phyloP scores from a whole-genome alignment of 2,113 vertebrate species.

The Mellivora capensis region DNA sequence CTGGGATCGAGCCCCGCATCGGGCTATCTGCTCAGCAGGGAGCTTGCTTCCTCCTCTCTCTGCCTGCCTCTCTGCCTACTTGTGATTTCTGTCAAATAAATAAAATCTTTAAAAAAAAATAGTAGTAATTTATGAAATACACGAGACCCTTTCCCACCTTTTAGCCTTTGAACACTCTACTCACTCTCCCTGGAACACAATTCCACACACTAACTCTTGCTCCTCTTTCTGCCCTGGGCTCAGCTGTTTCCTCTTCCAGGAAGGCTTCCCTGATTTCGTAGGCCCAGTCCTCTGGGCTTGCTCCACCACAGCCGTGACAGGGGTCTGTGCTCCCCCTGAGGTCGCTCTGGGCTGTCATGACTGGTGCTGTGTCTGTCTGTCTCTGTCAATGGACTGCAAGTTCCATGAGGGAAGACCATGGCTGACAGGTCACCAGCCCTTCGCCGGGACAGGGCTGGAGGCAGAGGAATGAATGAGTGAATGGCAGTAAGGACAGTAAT shows the following conservation, averaged over 20 bases:
- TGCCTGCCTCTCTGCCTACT: too few species aligned
- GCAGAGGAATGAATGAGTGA: not conserved
- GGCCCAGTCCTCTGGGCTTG: not conserved
- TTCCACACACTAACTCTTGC: not conserved
- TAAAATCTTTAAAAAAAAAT: too few species aligned
- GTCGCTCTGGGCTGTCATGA: not conserved
- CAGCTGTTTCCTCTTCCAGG: not conserved
- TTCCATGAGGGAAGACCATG: not conserved
- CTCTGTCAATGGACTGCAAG: not conserved
- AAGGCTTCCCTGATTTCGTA: not conserved
- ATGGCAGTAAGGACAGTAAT: not conserved
- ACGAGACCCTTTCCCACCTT: not conserved
- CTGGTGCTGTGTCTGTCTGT: not conserved
- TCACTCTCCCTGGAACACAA: not conserved
- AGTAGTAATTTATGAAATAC: not conserved
- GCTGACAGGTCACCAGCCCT: not conserved
- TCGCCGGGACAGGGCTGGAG: not conserved
- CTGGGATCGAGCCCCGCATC: too few species aligned
- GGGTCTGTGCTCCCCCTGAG: not conserved
- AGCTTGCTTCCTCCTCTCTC: too few species aligned
- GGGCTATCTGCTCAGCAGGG: too few species aligned
- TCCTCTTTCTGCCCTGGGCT: not conserved
- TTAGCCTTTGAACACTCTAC: not conserved
- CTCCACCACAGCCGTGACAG: not conserved
- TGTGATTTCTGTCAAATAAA: too few species aligned